Percentiles rank a stretch among this genome's conserved stretches.
phyloP scores from a whole-genome alignment of 2,113 vertebrate species.

The Sceloporus tristichus region DNA sequence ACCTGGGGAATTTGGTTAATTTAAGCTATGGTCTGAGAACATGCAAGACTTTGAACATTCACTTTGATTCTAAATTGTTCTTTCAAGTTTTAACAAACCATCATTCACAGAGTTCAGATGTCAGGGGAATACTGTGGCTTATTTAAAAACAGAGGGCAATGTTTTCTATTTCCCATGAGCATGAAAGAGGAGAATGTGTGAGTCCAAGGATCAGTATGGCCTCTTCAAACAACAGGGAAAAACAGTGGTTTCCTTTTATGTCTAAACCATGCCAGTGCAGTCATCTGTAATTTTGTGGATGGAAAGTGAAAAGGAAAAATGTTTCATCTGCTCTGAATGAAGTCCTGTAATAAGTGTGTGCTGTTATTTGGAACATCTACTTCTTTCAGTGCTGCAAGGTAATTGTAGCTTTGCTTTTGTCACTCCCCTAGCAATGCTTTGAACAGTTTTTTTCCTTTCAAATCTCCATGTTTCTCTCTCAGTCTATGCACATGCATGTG shows the following conservation, averaged over 20 bases:
- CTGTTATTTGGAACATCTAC: not conserved
- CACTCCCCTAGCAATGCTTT: not conserved
- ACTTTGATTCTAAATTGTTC: not conserved
- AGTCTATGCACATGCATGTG: not conserved
- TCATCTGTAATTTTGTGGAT: not conserved
- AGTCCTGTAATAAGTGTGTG: not conserved
- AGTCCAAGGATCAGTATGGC: not conserved
- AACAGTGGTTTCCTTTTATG: not conserved
- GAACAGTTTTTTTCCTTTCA: not conserved
- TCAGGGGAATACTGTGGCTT: not conserved
- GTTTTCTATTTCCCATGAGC: not conserved
- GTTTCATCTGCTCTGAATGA: not conserved
- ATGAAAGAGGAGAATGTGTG: not conserved
- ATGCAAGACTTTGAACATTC: not conserved
- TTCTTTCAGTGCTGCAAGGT: not conserved
- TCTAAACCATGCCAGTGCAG: not conserved
- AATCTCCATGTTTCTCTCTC: not conserved
- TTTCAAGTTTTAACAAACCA: not conserved
- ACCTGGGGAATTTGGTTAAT: not conserved
- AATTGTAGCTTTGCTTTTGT: not conserved
- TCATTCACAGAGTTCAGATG: not conserved
- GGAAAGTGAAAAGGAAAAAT: not conserved
- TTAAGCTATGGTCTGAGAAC: not conserved
- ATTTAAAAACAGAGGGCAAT: not conserved
- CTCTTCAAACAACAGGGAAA: not conserved